These are phyloP conservation scores for Zophobas morio DNA, from an alignment of 1,140 invertebrate species.

Conservation along the genomic window DNA sequence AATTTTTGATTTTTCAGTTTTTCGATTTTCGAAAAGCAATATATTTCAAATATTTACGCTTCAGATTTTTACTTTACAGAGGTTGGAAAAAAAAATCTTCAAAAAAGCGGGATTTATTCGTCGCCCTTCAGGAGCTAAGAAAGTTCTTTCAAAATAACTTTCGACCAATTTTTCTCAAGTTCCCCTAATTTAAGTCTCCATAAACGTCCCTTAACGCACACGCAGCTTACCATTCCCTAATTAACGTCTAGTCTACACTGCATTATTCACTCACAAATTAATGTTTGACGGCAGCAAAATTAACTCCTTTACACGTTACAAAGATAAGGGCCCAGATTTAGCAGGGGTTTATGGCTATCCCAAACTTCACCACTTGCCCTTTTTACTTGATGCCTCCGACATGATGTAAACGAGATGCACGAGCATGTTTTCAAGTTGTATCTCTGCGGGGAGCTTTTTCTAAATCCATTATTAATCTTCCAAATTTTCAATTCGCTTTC, in stretches of 20 bases:
- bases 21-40: too few species aligned
- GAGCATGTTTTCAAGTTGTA: background rate
- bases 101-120: too few species aligned
- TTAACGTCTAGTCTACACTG: constrained; percentile 26
- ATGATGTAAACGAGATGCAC: background rate
- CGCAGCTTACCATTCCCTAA: constrained; percentile 6
- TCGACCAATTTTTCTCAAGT: too few species aligned
- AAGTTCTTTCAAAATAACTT: too few species aligned
- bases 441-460: background rate
- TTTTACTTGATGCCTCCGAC: background rate
- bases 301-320: constrained; percentile 12
- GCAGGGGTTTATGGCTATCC: background rate
- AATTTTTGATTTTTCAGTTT: too few species aligned
- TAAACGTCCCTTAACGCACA: background rate
- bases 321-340: constrained; percentile 1
- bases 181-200: background rate
- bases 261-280: constrained; percentile 38
- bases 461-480: background rate
- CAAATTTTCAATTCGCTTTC: constrained; percentile 8
- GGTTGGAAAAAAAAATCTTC: too few species aligned
- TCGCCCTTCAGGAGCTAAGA: too few species aligned
- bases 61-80: too few species aligned
- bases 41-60: too few species aligned
- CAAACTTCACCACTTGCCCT: background rate
- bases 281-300: constrained; percentile 35